phyloP scores from a whole-genome alignment of 2,888 invertebrate species.

The Omphaloscelis lunosa region DNA sequence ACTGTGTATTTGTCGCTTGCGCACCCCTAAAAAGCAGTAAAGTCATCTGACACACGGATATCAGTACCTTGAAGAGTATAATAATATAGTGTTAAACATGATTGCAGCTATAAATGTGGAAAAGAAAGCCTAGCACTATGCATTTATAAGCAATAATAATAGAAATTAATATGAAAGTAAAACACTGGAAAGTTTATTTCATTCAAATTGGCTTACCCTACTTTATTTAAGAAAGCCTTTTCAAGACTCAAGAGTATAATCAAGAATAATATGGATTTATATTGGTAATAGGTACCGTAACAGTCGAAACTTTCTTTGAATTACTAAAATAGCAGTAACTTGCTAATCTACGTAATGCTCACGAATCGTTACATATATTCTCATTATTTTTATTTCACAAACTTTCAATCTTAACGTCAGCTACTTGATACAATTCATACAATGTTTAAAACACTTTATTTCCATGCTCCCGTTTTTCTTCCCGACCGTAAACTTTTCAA shows the following conservation, averaged over 20 bases:
- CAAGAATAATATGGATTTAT: constrained; percentile 28
- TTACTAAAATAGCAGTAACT: constrained; percentile 8
- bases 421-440: background rate
- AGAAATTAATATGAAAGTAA: constrained; percentile 51
- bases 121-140: constrained; percentile 44
- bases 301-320: constrained; percentile 28
- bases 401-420: background rate
- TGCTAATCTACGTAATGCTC: background rate
- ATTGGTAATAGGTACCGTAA: constrained; percentile 1
- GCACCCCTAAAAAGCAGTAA: background rate
- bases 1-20: background rate
- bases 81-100: background rate
- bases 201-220: constrained; percentile 42
- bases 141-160: constrained; percentile 52
- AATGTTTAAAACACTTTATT: background rate
- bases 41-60: background rate
- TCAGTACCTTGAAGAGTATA: background rate
- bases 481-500: background rate
- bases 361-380: background rate
- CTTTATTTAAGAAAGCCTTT: constrained; percentile 53
- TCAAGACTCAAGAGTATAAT: constrained; percentile 42
- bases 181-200: constrained; percentile 59
- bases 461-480: background rate
- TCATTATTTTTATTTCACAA: background rate
- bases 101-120: background rate